These are phyloP conservation scores for Helicorthomorpha holstii DNA, from an alignment of 1,140 invertebrate species.

Conservation along the genomic window DNA sequence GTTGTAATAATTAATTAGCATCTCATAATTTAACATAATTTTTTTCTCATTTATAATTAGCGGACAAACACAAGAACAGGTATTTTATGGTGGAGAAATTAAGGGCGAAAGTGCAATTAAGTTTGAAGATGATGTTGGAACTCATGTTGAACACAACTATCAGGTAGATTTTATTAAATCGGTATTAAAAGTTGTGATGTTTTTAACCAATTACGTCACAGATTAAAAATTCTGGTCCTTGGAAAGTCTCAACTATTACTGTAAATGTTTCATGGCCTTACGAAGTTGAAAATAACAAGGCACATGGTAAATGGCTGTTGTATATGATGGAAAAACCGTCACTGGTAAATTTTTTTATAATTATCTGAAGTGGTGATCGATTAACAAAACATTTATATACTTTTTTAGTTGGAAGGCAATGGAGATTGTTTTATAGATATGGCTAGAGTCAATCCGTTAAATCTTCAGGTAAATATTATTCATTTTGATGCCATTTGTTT, in stretches of 20 bases:
- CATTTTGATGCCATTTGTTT: too few species aligned
- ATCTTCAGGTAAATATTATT: neutral
- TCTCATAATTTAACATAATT: too few species aligned
- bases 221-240: constrained; percentile 62
- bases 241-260: constrained; percentile 53
- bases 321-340: constrained; percentile 66
- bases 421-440: neutral
- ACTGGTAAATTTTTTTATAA: neutral
- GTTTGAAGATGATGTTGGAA: constrained; percentile 67
- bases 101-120: constrained; percentile 65
- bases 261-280: constrained; percentile 79
- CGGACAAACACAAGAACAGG: constrained; percentile 38
- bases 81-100: constrained; percentile 69
- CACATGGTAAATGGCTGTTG: constrained; percentile 70
- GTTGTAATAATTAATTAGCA: too few species aligned
- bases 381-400: neutral
- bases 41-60: too few species aligned
- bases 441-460: neutral
- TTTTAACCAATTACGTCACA: constrained; percentile 10
- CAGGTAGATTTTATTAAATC: constrained; percentile 33
- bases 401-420: neutral
- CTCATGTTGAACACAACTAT: constrained; percentile 65
- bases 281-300: constrained; percentile 58
- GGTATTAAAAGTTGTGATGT: neutral
- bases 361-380: too few species aligned